These are phyloP conservation scores for Capreolus pygargus DNA, from an alignment of 2,113 vertebrate species.

Conservation along the genomic window DNA sequence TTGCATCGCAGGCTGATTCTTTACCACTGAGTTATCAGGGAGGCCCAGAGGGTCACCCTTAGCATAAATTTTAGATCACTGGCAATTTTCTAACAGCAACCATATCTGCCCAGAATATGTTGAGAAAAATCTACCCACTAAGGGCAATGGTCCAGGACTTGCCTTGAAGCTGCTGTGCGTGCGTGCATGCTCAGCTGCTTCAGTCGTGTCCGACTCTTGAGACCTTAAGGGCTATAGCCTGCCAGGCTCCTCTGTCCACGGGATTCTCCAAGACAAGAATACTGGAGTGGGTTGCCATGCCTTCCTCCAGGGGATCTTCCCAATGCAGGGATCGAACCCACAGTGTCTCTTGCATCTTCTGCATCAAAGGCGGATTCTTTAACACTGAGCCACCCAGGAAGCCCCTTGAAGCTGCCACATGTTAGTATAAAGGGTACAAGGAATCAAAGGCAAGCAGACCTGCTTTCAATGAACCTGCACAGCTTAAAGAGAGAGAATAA, in stretches of 20 bases:
- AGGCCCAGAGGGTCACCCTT: background rate
- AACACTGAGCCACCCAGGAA: background rate
- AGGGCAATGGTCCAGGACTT: background rate
- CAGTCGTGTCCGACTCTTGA: background rate
- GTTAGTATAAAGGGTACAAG: background rate
- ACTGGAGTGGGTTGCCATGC: background rate
- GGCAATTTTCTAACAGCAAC: background rate
- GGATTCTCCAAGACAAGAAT: background rate
- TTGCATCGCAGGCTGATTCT: background rate
- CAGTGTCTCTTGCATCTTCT: background rate
- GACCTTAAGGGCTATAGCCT: background rate
- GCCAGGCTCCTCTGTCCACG: background rate
- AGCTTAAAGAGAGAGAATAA: background rate
- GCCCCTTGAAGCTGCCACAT: background rate
- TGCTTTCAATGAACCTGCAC: background rate
- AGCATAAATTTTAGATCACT: background rate
- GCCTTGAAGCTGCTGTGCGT: background rate
- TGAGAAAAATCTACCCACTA: background rate
- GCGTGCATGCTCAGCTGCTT: background rate
- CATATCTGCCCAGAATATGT: background rate
- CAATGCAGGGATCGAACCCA: background rate
- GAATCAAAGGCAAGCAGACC: background rate
- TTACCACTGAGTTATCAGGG: background rate
- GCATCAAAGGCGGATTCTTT: background rate
- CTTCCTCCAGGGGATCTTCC: background rate